Conservation (phyloP, 2,113 vertebrate species). For the Aphyosemion australe region DNA sequence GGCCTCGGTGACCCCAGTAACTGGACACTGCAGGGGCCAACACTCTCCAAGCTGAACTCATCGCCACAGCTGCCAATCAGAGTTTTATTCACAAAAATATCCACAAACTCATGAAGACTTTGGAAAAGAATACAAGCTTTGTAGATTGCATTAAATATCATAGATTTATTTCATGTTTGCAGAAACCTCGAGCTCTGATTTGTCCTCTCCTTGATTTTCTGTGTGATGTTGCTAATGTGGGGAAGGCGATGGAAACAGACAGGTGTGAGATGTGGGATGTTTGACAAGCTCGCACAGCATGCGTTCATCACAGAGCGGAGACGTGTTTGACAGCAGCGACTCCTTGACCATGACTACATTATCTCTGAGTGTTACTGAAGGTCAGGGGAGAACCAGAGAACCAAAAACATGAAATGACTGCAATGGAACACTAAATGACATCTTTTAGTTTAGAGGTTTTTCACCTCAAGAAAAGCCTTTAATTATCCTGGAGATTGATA, state of each 20-base stretch:
- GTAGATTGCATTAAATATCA: no score
- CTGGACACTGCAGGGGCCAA: slow-evolving; percentile 56
- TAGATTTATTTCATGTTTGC: background rate
- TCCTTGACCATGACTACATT: slow-evolving; percentile 81
- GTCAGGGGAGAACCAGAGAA: slow-evolving; percentile 58
- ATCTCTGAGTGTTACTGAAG: slow-evolving; percentile 75
- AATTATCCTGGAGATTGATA: background rate
- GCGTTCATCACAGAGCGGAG: slow-evolving; percentile 67
- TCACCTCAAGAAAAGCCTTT: background rate
- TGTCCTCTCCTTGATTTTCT: slow-evolving; percentile 31
- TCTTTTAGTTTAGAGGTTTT: background rate
- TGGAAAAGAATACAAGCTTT: no score
- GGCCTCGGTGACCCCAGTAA: slow-evolving; percentile 55
- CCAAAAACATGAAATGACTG: slow-evolving; percentile 12
- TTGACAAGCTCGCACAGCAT: slow-evolving; percentile 76
- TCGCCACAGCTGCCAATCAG: slow-evolving; percentile 70
- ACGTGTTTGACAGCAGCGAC: slow-evolving; percentile 73
- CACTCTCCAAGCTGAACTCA: slow-evolving; percentile 58
- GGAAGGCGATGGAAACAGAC: slow-evolving; percentile 61
- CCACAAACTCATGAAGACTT: slow-evolving; percentile 27
- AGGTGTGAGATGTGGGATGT: slow-evolving; percentile 77
- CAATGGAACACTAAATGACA: slow-evolving; percentile 14
- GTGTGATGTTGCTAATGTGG: slow-evolving; percentile 25
- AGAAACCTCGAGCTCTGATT: slow-evolving; percentile 17
- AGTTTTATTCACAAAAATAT: slow-evolving; percentile 46